Conservation (phyloP, 2,888 invertebrate species). For the Eupeodes luniger region DNA sequence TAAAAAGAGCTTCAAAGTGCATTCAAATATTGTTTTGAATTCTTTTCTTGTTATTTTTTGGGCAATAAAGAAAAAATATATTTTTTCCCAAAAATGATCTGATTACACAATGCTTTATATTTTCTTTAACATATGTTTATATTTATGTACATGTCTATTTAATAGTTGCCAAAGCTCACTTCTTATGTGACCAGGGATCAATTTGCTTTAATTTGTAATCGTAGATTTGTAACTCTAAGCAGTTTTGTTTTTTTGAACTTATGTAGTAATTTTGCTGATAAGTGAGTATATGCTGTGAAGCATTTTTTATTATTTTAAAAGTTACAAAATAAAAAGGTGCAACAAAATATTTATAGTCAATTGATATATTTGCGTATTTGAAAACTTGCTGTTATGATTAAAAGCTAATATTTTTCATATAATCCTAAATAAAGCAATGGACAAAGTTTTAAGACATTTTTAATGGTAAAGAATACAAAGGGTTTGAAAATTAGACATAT, state of each 20-base stretch:
- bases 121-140: neutral
- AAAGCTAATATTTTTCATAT: no score
- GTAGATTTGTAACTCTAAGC: neutral
- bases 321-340: no score
- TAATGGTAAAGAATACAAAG: no score
- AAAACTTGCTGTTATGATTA: no score
- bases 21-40: neutral
- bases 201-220: neutral
- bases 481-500: no score
- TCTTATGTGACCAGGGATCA: neutral
- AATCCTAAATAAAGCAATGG: no score
- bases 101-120: neutral
- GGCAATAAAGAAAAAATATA: neutral
- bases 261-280: neutral
- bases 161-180: neutral
- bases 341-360: no score
- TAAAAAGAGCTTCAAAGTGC: neutral
- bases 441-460: no score
- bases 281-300: neutral
- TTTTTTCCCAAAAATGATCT: neutral
- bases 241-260: neutral
- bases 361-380: no score
- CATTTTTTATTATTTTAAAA: neutral
- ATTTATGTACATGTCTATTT: neutral
- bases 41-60: neutral